Evolutionary conservation across 2,797 vertebrate genomes (phyloP).

Genomic region (Clarias platycephalus): DNA sequence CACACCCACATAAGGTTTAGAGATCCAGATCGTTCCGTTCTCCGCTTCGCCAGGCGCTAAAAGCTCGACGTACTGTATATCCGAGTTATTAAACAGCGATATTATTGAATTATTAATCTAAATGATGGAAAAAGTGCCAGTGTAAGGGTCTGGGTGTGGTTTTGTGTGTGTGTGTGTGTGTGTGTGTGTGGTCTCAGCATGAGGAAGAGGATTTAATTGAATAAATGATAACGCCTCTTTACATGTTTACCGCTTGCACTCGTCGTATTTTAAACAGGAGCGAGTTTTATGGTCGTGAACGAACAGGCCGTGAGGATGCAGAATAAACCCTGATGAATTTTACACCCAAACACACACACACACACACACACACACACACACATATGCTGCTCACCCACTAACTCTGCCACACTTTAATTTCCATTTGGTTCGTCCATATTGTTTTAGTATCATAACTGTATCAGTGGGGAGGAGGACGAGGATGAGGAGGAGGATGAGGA

Average conservation of each 20-base stretch:
- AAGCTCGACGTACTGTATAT: slow-evolving; percentile 47
- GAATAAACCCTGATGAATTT: background rate
- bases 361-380: slow-evolving; percentile 2
- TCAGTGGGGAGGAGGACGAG: background rate
- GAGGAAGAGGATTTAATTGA: slow-evolving; percentile 35
- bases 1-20: background rate
- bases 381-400: too few relatives aligned
- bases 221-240: slow-evolving; percentile 42
- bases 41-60: slow-evolving; percentile 55
- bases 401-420: background rate
- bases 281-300: slow-evolving; percentile 34
- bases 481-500: background rate
- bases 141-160: background rate
- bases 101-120: slow-evolving; percentile 66
- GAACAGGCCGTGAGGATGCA: background rate
- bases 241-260: slow-evolving; percentile 20
- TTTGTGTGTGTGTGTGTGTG: slow-evolving; percentile 5
- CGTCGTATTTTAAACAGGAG: slow-evolving; percentile 22
- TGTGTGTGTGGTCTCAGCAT: background rate
- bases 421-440: slow-evolving; percentile 7
- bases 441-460: slow-evolving; percentile 23
- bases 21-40: slow-evolving; percentile 3
- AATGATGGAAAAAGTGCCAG: slow-evolving; percentile 55
- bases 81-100: slow-evolving; percentile 59
- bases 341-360: background rate